A percentile compares a stretch with the other conserved stretches of the same genome.
Evolutionary conservation across 2,113 vertebrate genomes (phyloP).

Genomic region (Calyptomena viridis): DNA sequence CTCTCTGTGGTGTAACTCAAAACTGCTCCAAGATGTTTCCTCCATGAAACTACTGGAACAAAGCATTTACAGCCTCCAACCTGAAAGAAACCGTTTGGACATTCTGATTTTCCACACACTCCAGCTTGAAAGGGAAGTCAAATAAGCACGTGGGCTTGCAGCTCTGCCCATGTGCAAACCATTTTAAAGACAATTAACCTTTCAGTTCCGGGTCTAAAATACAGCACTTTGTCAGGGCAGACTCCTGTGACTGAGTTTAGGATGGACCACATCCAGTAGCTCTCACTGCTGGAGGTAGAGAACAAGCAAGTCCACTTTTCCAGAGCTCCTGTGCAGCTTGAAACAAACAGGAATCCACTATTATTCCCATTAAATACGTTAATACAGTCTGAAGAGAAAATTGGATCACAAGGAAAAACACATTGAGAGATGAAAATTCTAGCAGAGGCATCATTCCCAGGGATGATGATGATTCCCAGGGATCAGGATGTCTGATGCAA

Average conservation of each 20-base stretch:
- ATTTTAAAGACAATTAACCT: conserved; percentile 2
- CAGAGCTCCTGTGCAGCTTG: not conserved
- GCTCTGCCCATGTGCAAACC: not conserved
- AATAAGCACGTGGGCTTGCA: not conserved
- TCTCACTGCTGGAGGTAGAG: not conserved
- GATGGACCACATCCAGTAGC: not conserved
- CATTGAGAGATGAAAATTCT: conserved; percentile 16
- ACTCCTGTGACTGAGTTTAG: not conserved
- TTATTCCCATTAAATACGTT: conserved; percentile 15
- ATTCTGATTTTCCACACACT: not conserved
- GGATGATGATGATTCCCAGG: conserved; percentile 14
- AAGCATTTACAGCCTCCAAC: not conserved
- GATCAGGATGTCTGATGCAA: conserved; percentile 20
- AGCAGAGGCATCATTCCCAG: not conserved
- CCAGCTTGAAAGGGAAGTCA: not conserved
- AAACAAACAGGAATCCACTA: not conserved
- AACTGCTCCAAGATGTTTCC: not conserved
- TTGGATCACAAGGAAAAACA: conserved; percentile 27
- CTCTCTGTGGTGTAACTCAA: not conserved
- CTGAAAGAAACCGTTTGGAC: not conserved
- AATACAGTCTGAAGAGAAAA: not conserved
- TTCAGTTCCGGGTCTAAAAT: not conserved
- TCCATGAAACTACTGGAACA: not conserved
- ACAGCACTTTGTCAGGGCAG: not conserved
- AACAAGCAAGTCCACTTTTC: not conserved